Evolutionary conservation across 2,888 invertebrate species (phyloP).

Genomic region (Portevinia maculata): DNA sequence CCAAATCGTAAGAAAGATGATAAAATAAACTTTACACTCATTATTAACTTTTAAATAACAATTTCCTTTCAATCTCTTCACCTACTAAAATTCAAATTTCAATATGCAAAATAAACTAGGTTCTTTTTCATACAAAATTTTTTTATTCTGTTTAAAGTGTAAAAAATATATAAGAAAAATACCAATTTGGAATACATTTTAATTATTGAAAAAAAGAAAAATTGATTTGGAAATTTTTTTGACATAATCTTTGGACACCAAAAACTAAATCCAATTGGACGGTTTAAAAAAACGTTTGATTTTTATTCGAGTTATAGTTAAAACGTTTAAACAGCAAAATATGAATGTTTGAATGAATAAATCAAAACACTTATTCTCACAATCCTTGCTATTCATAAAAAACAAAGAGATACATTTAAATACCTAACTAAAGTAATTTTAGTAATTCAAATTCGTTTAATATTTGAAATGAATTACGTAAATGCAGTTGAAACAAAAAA

Average conservation of each 20-base stretch:
- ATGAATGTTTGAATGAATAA: neutral
- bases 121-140: neutral
- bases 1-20: slow-evolving; percentile 27
- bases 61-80: too few relatives aligned
- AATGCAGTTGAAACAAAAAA: slow-evolving; percentile 18
- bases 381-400: slow-evolving; percentile 32
- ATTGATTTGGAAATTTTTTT: slow-evolving; percentile 32
- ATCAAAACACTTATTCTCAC: slow-evolving; percentile 15
- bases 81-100: too few relatives aligned
- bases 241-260: slow-evolving; percentile 28
- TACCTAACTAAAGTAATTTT: slow-evolving; percentile 27
- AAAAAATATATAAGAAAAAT: slow-evolving; percentile 16
- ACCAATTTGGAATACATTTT: slow-evolving; percentile 23
- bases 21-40: too few relatives aligned
- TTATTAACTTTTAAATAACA: too few relatives aligned
- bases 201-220: slow-evolving; percentile 2
- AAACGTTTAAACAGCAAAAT: neutral
- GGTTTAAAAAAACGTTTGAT: slow-evolving; percentile 14
- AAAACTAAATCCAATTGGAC: slow-evolving; percentile 1
- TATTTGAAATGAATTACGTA: slow-evolving; percentile 26
- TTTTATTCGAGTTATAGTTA: slow-evolving; percentile 33
- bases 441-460: slow-evolving; percentile 11
- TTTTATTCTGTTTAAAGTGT: slow-evolving; percentile 6
- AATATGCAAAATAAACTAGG: too few relatives aligned
- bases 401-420: slow-evolving; percentile 38